phyloP scores from a whole-genome alignment of 2,113 vertebrate species.

The Festucalex cinctus region DNA sequence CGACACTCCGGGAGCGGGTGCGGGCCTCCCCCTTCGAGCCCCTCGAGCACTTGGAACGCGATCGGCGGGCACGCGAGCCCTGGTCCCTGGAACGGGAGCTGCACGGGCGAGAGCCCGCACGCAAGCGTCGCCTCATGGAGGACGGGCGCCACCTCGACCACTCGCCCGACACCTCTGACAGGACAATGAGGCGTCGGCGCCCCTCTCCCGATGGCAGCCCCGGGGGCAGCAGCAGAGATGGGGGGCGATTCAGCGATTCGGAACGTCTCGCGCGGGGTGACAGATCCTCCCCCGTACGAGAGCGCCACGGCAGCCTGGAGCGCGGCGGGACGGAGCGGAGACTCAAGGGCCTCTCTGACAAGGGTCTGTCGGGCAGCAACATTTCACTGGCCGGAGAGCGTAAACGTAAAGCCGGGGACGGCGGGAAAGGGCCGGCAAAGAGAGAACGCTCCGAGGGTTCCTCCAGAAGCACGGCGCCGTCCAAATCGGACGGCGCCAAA shows the following conservation, averaged over 20 bases:
- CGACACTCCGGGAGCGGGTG: constrained; percentile 84
- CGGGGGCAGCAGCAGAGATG: constrained; percentile 85
- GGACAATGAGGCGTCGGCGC: constrained; percentile 84
- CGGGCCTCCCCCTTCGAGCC: constrained; percentile 85
- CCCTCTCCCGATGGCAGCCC: constrained; percentile 89
- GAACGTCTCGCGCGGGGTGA: constrained; percentile 85
- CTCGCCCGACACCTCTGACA: constrained; percentile 88
- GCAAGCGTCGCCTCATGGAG: constrained; percentile 84
- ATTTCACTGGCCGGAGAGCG: constrained; percentile 60
- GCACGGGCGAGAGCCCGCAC: constrained; percentile 82
- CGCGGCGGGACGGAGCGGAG: constrained; percentile 79
- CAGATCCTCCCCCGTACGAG: constrained; percentile 78
- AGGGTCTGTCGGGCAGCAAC: constrained; percentile 32
- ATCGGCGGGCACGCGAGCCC: constrained; percentile 80
- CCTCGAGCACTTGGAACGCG: constrained; percentile 88
- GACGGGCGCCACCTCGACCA: constrained; percentile 88
- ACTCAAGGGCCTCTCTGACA: constrained; percentile 58
- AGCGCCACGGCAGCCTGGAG: constrained; percentile 82
- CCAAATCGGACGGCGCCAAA: constrained; percentile 75
- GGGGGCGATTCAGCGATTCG: constrained; percentile 84
- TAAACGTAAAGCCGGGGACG: constrained; percentile 82
- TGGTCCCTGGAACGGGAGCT: constrained; percentile 93
- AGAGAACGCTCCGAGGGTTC: constrained; percentile 77
- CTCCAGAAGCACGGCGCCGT: constrained; percentile 68
- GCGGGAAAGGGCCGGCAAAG: constrained; percentile 80